phyloP scores from a whole-genome alignment of 2,113 vertebrate genomes.

The Physeter macrocephalus region DNA sequence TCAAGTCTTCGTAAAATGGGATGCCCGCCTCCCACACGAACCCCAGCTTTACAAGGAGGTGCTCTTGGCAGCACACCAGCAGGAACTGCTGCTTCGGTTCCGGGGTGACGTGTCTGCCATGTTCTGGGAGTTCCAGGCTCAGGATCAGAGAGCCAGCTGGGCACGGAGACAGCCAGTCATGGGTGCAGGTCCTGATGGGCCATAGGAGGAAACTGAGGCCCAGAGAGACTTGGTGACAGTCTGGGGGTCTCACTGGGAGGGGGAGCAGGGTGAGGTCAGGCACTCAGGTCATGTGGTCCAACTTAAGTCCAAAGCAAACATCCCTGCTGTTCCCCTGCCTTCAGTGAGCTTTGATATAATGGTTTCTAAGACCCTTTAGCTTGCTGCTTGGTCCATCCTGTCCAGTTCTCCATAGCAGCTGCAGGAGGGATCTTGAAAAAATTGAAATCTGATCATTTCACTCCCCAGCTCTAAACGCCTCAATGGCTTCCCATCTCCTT shows the following conservation, averaged over 20 bases:
- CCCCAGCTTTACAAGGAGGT: not conserved
- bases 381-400: not conserved
- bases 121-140: not conserved
- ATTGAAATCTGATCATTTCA: not conserved
- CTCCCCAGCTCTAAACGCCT: not conserved
- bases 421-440: not conserved
- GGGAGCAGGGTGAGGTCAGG: not conserved
- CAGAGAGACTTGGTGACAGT: not conserved
- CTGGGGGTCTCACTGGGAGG: not conserved
- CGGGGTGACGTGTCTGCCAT: not conserved
- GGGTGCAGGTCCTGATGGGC: rapidly evolving
- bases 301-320: not conserved
- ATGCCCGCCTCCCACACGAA: not conserved
- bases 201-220: not conserved
- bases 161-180: rapidly evolving
- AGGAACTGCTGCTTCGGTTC: not conserved
- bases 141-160: not conserved
- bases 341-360: not conserved
- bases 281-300: no score
- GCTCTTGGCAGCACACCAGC: not conserved
- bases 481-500: not conserved
- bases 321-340: not conserved
- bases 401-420: not conserved
- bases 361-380: not conserved
- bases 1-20: not conserved